Evolutionary conservation across 1,140 invertebrate species (phyloP).

Genomic region (Chelonus insularis): DNA sequence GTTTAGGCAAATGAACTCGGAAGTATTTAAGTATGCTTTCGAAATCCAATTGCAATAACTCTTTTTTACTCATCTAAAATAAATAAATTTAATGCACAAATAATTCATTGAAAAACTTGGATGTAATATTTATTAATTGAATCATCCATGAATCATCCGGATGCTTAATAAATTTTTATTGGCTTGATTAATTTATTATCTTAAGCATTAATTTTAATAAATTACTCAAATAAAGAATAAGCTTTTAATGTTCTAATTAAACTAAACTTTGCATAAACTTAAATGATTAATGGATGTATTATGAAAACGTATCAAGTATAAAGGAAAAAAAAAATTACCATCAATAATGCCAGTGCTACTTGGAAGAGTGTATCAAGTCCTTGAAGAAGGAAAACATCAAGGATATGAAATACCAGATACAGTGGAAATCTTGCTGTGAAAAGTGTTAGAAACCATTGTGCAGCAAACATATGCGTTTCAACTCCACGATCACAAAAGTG

Average conservation of each 20-base stretch:
- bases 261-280: too few species aligned
- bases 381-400: slow-evolving; percentile 94
- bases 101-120: slow-evolving; percentile 16
- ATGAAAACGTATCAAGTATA: too few species aligned
- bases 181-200: too few species aligned
- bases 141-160: too few species aligned
- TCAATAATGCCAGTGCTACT: slow-evolving; percentile 90
- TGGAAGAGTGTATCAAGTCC: slow-evolving; percentile 95
- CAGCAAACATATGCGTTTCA: slow-evolving; percentile 99
- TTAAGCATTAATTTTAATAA: too few species aligned
- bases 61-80: slow-evolving; percentile 78
- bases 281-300: too few species aligned
- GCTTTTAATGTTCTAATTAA: too few species aligned
- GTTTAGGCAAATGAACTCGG: slow-evolving; percentile 93
- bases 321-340: slow-evolving; percentile 64
- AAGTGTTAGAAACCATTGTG: slow-evolving; percentile 98
- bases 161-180: too few species aligned
- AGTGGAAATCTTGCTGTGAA: slow-evolving; percentile 98
- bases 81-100: slow-evolving; percentile 39
- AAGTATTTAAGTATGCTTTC: slow-evolving; percentile 92
- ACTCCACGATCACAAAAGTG: slow-evolving; percentile 92
- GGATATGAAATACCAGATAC: slow-evolving; percentile 95
- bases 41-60: slow-evolving; percentile 94
- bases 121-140: too few species aligned
- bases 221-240: too few species aligned